A percentile compares a stretch with the other conserved stretches of the same genome.
Conservation (phyloP, 1,140 invertebrate species). For the Trichogramma pretiosum region DNA sequence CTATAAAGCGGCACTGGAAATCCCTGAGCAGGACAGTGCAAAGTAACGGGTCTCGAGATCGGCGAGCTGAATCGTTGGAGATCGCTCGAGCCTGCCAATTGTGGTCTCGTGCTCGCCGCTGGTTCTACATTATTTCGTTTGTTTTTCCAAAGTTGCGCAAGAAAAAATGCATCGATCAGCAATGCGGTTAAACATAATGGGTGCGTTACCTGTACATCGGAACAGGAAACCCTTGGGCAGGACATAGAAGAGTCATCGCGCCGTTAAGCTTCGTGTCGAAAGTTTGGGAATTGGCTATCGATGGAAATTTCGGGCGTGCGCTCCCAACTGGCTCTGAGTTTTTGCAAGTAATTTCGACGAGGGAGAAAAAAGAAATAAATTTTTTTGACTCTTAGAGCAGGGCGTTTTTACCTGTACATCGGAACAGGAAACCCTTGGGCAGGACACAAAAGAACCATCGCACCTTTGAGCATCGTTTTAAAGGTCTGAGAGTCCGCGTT, state of each 20-base stretch:
- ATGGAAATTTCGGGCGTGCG: conserved; percentile 42
- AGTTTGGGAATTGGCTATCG: conserved; percentile 38
- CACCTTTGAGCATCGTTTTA: conserved; percentile 32
- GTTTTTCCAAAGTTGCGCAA: too few relatives aligned
- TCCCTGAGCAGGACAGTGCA: conserved; percentile 53
- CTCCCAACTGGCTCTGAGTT: conserved; percentile 45
- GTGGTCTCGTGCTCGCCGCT: conserved; percentile 38
- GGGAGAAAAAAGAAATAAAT: too few relatives aligned
- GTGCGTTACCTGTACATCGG: conserved; percentile 52
- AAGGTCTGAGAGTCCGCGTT: conserved; percentile 40
- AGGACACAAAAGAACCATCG: conserved; percentile 51
- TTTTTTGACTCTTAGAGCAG: background rate
- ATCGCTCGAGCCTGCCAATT: conserved; percentile 38
- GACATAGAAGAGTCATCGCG: conserved; percentile 50
- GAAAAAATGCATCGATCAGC: background rate
- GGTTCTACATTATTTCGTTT: conserved; percentile 44
- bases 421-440: conserved; percentile 61
- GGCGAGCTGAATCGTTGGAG: conserved; percentile 34
- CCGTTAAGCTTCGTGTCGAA: conserved; percentile 37
- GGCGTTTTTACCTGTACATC: conserved; percentile 52
- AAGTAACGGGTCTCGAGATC: conserved; percentile 35
- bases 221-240: conserved; percentile 59
- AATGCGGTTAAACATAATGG: background rate
- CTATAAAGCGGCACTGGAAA: conserved; percentile 50
- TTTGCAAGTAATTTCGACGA: background rate